A percentile compares a stretch with the other conserved stretches of the same genome.
phyloP scores from a whole-genome alignment of 2,113 vertebrate genomes.

The Larimichthys crocea region DNA sequence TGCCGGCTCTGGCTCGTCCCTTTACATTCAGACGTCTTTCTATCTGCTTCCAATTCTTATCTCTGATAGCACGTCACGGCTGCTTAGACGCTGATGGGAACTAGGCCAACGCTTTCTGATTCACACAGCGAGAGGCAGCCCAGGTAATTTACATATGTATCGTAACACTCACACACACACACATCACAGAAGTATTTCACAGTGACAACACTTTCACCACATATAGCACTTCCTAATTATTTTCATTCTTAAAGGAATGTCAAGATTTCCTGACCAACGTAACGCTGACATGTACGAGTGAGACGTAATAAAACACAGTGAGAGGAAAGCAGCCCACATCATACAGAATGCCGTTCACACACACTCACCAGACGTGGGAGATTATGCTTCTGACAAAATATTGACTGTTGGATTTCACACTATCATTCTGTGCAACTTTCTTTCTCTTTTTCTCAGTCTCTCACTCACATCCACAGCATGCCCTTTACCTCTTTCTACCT shows the following conservation, averaged over 20 bases:
- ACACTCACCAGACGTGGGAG: conserved; percentile 38
- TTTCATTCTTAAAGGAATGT: neutral
- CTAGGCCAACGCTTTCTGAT: conserved; percentile 31
- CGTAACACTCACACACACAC: neutral
- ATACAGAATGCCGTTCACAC: conserved; percentile 16
- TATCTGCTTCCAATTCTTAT: conserved; percentile 6
- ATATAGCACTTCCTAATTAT: neutral
- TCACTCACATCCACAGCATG: conserved; percentile 14
- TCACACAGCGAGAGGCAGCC: conserved; percentile 17
- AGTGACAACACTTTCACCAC: neutral
- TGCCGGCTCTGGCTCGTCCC: neutral
- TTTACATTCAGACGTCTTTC: neutral
- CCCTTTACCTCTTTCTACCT: conserved; percentile 51
- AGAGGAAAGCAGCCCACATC: neutral
- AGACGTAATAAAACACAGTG: neutral
- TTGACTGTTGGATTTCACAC: conserved; percentile 61
- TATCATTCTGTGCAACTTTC: conserved; percentile 34
- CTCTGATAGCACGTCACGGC: conserved; percentile 32
- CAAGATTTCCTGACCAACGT: neutral
- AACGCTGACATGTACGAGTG: neutral
- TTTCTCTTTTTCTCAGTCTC: neutral
- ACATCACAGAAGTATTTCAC: conserved; percentile 3
- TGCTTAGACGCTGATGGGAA: conserved; percentile 47
- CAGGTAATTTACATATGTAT: neutral
- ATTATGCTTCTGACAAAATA: conserved; percentile 59